Evolutionary conservation across 2,888 invertebrate species (phyloP).

Genomic region (Gerris lacustris): DNA sequence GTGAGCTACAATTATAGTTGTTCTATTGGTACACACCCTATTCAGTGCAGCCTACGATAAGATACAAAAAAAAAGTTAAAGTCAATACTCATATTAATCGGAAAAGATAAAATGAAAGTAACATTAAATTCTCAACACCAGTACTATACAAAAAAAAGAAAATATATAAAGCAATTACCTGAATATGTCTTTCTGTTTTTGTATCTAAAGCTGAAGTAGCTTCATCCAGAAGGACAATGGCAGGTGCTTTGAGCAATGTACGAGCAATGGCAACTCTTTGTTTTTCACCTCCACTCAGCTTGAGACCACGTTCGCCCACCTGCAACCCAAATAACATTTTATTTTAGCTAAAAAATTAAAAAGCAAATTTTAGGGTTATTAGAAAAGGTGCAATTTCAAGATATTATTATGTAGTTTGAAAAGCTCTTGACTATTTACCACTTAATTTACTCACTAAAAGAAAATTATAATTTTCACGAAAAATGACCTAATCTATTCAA

Average conservation of each 20-base stretch:
- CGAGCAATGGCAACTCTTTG: conserved; percentile 94
- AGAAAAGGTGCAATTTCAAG: too few relatives aligned
- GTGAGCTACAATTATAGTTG: conserved; percentile 90
- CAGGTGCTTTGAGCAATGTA: conserved; percentile 82
- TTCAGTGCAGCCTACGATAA: conserved; percentile 53
- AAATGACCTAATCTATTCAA: too few relatives aligned
- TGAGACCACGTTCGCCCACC: conserved; percentile 89
- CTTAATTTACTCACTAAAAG: too few relatives aligned
- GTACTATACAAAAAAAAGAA: conserved; percentile 7
- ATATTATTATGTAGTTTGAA: too few relatives aligned
- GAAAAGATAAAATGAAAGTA: neutral
- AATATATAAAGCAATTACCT: conserved; percentile 38
- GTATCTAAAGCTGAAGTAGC: conserved; percentile 93
- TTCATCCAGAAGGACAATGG: conserved; percentile 84
- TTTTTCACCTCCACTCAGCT: conserved; percentile 94
- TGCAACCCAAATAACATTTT: conserved; percentile 34
- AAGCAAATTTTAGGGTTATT: too few relatives aligned
- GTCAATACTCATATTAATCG: neutral
- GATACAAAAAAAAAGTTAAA: conserved; percentile 7
- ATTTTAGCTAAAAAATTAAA: neutral
- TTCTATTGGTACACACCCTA: conserved; percentile 68
- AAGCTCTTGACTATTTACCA: too few relatives aligned
- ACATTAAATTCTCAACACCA: neutral
- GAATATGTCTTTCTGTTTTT: conserved; percentile 82
- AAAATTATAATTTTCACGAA: too few relatives aligned